Evolutionary conservation across 2,797 vertebrate species (phyloP), one percentile per base, ranked within the genome.

Genomic region (Microctenopoma lineatum): DNA sequence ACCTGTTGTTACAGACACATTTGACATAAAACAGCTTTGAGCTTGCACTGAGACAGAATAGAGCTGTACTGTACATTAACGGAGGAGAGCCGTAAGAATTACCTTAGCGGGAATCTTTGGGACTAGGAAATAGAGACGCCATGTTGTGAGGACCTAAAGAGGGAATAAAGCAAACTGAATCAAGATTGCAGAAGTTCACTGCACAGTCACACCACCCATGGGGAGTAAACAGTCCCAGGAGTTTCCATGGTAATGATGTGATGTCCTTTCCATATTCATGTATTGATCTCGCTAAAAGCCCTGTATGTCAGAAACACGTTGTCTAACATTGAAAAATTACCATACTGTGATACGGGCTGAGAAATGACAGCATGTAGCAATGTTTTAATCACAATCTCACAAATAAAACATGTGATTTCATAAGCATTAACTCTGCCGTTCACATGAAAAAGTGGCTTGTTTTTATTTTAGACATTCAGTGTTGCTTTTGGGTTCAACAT

Each of bases 81-180:
- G 11, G 36, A 10, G 68, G 39, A 55, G 48, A 57, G 32, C 4
- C 3, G 3, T 26, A 15, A 68, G 32, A 52, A 15, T 8, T 89
- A 92, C 91, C 91, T 92, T 96, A 53, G 95, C 80, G 0, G 94
- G 95, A 73, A 93, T 81, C 90, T 95, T 96, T 62, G 94, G 84
- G 9, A 87, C 89, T 73, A 96, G 92, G 60, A 96, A 90, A 86
- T 96, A 95, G 47, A 96, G 91, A 36, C 95, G 92, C 95, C 95
- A 96, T 73, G 95, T 94, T 62, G 94, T 93, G 69, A 96, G 91
- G 60, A 95, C 95, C 95, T 96, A 67, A 64, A 67, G 25, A 44
- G 15, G 34, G 51, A 58, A 74, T 4, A 68, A 55, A 77, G 41
- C 5, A 81, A 57, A 84, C 56, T 62, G 42, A 74, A 59, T 72